Percentiles rank a stretch among this genome's conserved stretches.
phyloP scores from a whole-genome alignment of 2,113 vertebrate species.

The Anarrhichthys ocellatus region DNA sequence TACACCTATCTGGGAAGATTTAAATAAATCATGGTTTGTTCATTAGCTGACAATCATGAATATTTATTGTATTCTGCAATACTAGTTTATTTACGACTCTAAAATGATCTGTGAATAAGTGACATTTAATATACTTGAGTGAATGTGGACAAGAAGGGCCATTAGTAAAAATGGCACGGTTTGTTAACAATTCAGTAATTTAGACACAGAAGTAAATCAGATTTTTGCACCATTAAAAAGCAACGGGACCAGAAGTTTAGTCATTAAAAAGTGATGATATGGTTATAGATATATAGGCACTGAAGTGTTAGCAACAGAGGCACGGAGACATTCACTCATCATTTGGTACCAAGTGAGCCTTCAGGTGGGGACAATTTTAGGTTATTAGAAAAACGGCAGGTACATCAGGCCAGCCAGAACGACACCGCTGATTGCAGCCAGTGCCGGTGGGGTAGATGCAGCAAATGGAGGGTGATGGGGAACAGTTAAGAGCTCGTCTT shows the following conservation, averaged over 20 bases:
- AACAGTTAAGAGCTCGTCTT: slow-evolving; percentile 7
- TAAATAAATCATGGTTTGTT: neutral
- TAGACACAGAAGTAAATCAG: neutral
- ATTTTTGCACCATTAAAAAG: slow-evolving; percentile 16
- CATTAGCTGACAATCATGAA: neutral
- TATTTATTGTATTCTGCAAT: neutral
- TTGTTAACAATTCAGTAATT: neutral
- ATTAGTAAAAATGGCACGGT: neutral
- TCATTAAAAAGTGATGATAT: neutral
- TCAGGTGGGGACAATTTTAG: slow-evolving; percentile 39
- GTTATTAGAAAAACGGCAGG: slow-evolving; percentile 37
- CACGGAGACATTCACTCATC: slow-evolving; percentile 30
- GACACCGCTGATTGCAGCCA: slow-evolving; percentile 55
- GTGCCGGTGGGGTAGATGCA: slow-evolving; percentile 25
- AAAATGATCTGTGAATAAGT: neutral
- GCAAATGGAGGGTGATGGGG: slow-evolving; percentile 43
- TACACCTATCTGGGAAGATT: neutral
- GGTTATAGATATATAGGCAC: neutral
- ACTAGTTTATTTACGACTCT: neutral
- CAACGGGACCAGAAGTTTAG: neutral
- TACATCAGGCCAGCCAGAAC: slow-evolving; percentile 31
- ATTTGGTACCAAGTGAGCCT: slow-evolving; percentile 45
- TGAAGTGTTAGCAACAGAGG: slow-evolving; percentile 9
- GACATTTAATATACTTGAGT: neutral
- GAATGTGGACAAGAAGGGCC: neutral